phyloP scores from a whole-genome alignment of 2,888 invertebrate genomes.

The Platerodrilus igneus region DNA sequence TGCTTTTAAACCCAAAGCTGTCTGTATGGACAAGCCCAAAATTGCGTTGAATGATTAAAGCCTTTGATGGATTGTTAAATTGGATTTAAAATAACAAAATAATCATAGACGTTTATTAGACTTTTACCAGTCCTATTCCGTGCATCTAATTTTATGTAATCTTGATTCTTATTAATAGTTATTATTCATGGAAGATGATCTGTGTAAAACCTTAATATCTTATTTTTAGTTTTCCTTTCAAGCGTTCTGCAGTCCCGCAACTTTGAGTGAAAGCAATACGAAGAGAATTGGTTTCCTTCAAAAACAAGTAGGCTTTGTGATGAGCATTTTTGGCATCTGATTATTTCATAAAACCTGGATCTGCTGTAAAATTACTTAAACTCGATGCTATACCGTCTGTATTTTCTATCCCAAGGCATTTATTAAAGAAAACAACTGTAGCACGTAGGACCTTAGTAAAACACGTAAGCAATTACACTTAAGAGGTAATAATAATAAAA shows the following conservation, averaged over 20 bases:
- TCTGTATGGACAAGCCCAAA: too few relatives aligned
- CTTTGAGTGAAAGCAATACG: slow-evolving; percentile 25
- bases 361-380: slow-evolving; percentile 19
- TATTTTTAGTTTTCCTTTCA: slow-evolving; percentile 23
- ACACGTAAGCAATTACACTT: background rate
- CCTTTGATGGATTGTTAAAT: too few relatives aligned
- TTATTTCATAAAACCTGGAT: slow-evolving; percentile 9
- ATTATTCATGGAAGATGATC: too few relatives aligned
- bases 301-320: slow-evolving; percentile 22
- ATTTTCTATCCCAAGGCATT: slow-evolving; percentile 21
- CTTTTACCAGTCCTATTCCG: too few relatives aligned
- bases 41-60: too few relatives aligned
- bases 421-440: background rate
- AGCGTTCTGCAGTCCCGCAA: slow-evolving; percentile 23
- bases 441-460: background rate
- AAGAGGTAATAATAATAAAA: too few relatives aligned
- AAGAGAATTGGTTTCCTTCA: slow-evolving; percentile 28
- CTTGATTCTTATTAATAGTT: too few relatives aligned
- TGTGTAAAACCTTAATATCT: too few relatives aligned
- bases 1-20: too few relatives aligned
- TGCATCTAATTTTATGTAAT: too few relatives aligned
- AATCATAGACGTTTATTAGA: too few relatives aligned
- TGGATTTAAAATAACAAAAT: too few relatives aligned
- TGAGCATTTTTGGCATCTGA: slow-evolving; percentile 21
- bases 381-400: slow-evolving; percentile 22